phyloP scores from a whole-genome alignment of 1,140 invertebrate species.

The Calliphora vicina region DNA sequence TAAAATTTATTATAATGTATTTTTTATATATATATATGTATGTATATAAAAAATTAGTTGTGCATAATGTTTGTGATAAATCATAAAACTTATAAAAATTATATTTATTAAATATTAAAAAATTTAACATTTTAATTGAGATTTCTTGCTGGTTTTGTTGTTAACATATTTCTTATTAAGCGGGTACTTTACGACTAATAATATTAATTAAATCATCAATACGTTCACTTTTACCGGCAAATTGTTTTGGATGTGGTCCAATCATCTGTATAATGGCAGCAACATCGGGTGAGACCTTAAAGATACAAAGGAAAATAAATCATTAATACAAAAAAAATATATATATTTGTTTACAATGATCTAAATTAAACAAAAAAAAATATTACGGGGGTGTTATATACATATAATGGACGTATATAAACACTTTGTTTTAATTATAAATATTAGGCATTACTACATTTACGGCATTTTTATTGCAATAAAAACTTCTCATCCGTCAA shows the following conservation, averaged over 20 bases:
- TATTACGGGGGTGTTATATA: no score
- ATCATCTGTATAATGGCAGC: constrained; percentile 91
- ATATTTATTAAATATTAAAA: not conserved
- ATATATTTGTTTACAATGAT: no score
- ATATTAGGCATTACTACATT: no score
- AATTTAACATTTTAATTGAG: not conserved
- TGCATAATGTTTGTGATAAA: not conserved
- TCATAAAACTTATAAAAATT: not conserved
- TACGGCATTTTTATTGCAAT: no score
- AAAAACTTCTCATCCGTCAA: no score
- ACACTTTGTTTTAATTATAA: no score
- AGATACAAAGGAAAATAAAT: not conserved
- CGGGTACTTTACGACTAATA: constrained; percentile 71
- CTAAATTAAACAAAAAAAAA: no score
- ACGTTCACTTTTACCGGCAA: constrained; percentile 80
- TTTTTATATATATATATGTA: not conserved
- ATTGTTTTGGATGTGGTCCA: constrained; percentile 85
- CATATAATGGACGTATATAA: no score
- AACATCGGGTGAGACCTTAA: constrained; percentile 73
- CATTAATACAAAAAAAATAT: not conserved
- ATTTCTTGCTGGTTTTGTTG: constrained; percentile 14
- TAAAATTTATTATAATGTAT: not conserved
- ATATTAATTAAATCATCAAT: constrained; percentile 82
- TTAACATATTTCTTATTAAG: constrained; percentile 41
- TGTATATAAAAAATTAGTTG: not conserved